Base-by-base conservation (phyloP, 2,113 vertebrate species). In the Takifugu bimaculatus region DNA sequence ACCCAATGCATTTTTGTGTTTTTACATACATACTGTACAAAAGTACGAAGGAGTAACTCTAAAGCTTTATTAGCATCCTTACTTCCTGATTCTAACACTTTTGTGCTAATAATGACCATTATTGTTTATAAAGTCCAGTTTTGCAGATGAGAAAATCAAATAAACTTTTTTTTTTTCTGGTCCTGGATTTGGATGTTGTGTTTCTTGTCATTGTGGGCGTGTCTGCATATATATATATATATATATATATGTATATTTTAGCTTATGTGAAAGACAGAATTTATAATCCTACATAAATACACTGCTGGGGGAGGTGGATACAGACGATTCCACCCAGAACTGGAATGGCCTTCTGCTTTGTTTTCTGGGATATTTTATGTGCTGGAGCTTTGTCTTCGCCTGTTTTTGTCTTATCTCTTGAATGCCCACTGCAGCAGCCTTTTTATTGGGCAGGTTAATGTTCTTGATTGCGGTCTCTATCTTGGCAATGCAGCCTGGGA, bases 361-460 rank as follows among this genome's bases (percentile, higher is more conserved):
- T 39, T 39, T 26, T 47, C 7, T 50, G 7, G 14, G 5, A 50
- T 50, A 20, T 50, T 50, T 49, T 49, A 0, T 53, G 55, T 54
- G 10, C 43, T 20, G 45, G 28, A 27, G 47, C 54, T 50, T 73
- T 28, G 50, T 60, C n/a, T 79, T 60, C 54, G 56, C 59, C 26
- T 2, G 11, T 13, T 26, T 62, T 65, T 50, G 42, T 58, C 63
- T 79, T 74, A 84, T 85, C 78, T 66, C 13, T 54, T 60, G 9
- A 26, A 1, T 26, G 39, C 45, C 64, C 55, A 56, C 64, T 4
- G 1, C 60, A 55, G 53, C 7, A 9, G 27, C 64, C 15, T 51
- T 77, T 80, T 75, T 71, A 35, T 75, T 69, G 32, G 32, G 50
- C 49, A 65, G 70, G 70, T 80, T 68, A 70, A 65, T 70, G 57